These are phyloP conservation scores for Etia nguti DNA, from an alignment of 2,113 vertebrate genomes.

Conservation along the genomic window DNA sequence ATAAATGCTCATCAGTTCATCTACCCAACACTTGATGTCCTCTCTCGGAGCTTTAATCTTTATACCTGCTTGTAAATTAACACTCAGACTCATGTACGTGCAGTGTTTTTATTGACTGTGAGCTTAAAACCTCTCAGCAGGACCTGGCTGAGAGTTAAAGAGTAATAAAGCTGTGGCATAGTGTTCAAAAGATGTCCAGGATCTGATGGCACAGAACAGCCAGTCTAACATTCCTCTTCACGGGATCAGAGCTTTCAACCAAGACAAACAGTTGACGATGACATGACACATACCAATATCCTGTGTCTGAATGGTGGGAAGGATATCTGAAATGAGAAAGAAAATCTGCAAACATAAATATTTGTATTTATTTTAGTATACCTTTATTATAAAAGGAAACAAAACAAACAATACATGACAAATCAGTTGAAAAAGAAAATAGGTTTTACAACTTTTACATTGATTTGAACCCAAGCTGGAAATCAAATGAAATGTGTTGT, in stretches of 20 bases:
- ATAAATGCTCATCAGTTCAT: neutral
- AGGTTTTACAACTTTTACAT: rapidly evolving
- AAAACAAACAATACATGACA: neutral
- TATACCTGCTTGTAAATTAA: neutral
- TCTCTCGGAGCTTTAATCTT: neutral
- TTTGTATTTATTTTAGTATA: neutral
- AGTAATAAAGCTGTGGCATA: neutral
- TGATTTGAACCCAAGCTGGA: neutral
- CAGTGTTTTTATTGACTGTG: neutral
- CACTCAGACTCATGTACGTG: rapidly evolving
- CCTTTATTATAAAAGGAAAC: neutral
- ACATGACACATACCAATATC: neutral
- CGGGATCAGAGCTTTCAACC: neutral
- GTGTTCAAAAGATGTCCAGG: neutral
- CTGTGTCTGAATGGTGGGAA: neutral
- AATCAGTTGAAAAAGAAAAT: neutral
- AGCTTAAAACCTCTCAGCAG: neutral
- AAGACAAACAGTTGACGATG: neutral
- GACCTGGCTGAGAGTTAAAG: too few relatives aligned
- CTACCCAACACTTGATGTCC: neutral
- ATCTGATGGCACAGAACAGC: neutral
- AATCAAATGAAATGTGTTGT: neutral
- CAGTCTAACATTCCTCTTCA: neutral
- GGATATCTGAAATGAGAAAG: neutral
- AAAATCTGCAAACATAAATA: neutral